Percentiles rank a stretch among this genome's conserved stretches.
These are phyloP conservation scores for Monodelphis domestica DNA, from an alignment of 2,797 vertebrate species.

Conservation along the genomic window DNA sequence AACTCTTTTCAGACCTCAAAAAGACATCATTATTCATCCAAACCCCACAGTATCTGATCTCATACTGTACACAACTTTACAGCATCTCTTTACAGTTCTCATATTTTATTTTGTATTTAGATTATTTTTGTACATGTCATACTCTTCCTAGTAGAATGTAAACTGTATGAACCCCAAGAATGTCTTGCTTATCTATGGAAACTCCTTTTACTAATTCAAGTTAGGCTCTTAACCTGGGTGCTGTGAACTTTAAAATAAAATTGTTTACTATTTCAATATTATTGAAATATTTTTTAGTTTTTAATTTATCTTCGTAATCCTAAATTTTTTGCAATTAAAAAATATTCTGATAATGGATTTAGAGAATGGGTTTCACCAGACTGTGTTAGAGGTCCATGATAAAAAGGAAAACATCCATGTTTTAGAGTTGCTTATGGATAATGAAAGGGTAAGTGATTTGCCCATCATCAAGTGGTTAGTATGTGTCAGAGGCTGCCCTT, in stretches of 20 bases:
- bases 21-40: not conserved
- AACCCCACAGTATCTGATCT: not conserved
- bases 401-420: not conserved
- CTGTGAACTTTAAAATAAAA: not conserved
- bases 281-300: too few relatives aligned
- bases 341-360: not conserved
- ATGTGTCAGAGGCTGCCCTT: not conserved
- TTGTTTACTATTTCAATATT: not conserved
- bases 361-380: not conserved
- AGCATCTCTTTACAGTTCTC: not conserved
- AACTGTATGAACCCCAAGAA: not conserved
- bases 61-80: not conserved
- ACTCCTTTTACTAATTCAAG: not conserved
- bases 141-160: not conserved
- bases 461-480: not conserved
- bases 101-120: not conserved
- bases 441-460: not conserved
- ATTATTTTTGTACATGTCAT: not conserved
- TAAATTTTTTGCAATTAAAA: not conserved
- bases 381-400: not conserved
- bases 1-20: not conserved
- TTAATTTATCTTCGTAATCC: not conserved
- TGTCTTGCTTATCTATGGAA: not conserved
- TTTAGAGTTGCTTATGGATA: not conserved
- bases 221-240: not conserved